phyloP scores from a whole-genome alignment of 2,113 vertebrate genomes.

The Chaetops frenatus region DNA sequence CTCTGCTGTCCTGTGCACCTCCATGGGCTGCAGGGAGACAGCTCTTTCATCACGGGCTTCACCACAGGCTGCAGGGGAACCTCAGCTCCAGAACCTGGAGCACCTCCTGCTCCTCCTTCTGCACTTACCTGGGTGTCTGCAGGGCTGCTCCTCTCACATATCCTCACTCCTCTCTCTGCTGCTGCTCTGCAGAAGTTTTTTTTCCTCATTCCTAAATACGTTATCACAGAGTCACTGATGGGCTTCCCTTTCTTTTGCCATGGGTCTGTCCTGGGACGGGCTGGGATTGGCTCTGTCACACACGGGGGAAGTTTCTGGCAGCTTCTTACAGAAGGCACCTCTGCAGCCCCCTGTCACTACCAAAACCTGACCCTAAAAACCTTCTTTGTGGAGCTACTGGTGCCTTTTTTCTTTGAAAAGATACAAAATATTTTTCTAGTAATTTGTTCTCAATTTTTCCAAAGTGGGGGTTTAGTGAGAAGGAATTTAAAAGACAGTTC shows the following conservation, averaged over 20 bases:
- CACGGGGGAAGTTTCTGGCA: not conserved
- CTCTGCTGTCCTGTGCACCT: not conserved
- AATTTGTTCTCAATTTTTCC: not conserved
- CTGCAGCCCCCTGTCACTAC: not conserved
- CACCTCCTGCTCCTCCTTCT: not conserved
- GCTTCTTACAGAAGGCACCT: not conserved
- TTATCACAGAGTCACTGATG: not conserved
- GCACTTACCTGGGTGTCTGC: not conserved
- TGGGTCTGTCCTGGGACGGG: not conserved
- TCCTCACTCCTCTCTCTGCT: not conserved
- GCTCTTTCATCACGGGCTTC: not conserved
- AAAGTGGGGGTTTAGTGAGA: not conserved
- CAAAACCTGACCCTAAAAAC: not conserved
- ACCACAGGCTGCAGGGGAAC: not conserved
- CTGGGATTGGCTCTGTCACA: not conserved
- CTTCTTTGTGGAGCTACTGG: not conserved
- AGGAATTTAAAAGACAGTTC: not conserved
- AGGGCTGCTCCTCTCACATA: not conserved
- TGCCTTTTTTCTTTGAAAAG: not conserved
- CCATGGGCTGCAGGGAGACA: not conserved
- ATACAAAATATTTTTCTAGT: not conserved
- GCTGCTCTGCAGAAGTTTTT: not conserved
- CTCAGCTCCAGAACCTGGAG: not conserved
- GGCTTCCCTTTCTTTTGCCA: not conserved
- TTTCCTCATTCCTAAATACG: not conserved